Evolutionary conservation across 2,113 vertebrate species (phyloP).

Genomic region (Cyprinodon variegatus): DNA sequence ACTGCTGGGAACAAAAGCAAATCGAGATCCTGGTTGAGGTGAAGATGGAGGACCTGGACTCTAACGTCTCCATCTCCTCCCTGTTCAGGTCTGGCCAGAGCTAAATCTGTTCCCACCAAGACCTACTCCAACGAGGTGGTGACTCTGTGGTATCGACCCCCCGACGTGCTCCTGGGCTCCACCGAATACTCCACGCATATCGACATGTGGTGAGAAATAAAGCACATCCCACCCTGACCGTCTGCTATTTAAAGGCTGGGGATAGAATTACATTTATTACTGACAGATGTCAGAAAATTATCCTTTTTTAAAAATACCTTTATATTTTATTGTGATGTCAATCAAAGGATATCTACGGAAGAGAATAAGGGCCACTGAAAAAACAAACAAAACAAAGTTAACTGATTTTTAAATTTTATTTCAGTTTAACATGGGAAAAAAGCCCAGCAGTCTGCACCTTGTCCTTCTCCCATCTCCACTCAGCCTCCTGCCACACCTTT

Average conservation of each 20-base stretch:
- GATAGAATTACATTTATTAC: not conserved
- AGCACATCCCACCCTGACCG: not conserved
- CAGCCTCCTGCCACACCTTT: too few species aligned
- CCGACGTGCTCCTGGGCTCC: conserved; percentile 93
- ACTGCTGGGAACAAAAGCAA: not conserved
- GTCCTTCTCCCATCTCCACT: too few species aligned
- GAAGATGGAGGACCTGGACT: not conserved
- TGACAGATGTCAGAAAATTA: not conserved
- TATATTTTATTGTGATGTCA: too few species aligned
- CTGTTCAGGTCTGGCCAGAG: conserved; percentile 88
- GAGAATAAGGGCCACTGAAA: too few species aligned
- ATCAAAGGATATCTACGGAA: too few species aligned
- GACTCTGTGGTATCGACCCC: conserved; percentile 95
- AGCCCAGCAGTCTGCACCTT: too few species aligned
- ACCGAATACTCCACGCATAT: conserved; percentile 96
- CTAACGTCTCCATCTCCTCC: not conserved
- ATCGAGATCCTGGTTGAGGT: not conserved
- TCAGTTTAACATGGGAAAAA: too few species aligned
- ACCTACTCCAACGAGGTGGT: conserved; percentile 98
- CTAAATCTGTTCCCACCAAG: conserved; percentile 95
- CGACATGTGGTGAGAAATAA: conserved; percentile 91
- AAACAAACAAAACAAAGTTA: too few species aligned
- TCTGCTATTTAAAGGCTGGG: too few species aligned
- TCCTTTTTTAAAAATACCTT: too few species aligned
- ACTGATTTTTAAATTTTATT: too few species aligned